Percentiles rank a stretch among this genome's conserved stretches.
Conservation (phyloP, 2,888 invertebrate genomes). For the Leptinotarsa rubiginosa region DNA sequence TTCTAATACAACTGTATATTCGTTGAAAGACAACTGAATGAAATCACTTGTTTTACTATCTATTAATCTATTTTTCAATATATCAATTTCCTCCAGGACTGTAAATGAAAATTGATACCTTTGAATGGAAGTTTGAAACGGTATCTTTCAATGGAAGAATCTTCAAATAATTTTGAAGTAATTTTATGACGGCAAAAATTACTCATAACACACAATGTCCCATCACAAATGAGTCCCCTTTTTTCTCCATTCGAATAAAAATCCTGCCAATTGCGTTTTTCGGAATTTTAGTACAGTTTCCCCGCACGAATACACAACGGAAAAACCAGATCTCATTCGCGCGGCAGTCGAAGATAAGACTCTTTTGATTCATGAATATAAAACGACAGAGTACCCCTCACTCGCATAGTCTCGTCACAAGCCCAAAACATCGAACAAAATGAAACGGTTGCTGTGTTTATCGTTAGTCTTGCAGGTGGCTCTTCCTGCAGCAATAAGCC, state of each 20-base stretch:
- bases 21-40: too few species aligned
- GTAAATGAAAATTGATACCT: too few species aligned
- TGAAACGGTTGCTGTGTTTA: constrained; percentile 5
- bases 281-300: not conserved
- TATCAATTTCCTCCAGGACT: too few species aligned
- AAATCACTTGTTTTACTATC: too few species aligned
- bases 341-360: not conserved
- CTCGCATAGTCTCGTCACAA: not conserved
- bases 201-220: too few species aligned
- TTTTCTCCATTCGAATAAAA: not conserved
- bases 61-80: too few species aligned
- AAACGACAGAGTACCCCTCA: not conserved
- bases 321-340: not conserved
- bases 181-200: too few species aligned
- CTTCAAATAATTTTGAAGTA: too few species aligned
- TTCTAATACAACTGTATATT: too few species aligned
- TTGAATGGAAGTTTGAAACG: too few species aligned
- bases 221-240: not conserved
- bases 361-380: not conserved
- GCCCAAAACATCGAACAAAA: not conserved
- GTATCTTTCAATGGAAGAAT: too few species aligned
- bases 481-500: constrained; percentile 19
- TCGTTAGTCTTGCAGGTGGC: constrained; percentile 19
- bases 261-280: not conserved
- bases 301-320: not conserved